A percentile compares a stretch with the other conserved stretches of the same genome.
These are phyloP conservation scores for Datnioides undecimradiatus DNA, from an alignment of 2,113 vertebrate species.

Conservation along the genomic window DNA sequence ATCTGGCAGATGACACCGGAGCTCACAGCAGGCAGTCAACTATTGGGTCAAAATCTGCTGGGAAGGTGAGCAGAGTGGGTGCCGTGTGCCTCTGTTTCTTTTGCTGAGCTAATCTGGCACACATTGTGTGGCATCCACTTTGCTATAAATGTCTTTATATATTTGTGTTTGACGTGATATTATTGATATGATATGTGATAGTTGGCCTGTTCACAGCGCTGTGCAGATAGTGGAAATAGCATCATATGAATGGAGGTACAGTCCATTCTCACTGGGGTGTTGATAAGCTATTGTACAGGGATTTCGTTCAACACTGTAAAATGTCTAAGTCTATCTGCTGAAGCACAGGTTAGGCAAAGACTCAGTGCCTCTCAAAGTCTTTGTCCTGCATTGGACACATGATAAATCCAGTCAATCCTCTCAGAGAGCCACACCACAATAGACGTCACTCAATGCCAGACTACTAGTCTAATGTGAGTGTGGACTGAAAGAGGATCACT, in stretches of 20 bases:
- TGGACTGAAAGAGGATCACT: not conserved
- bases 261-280: not conserved
- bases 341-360: not conserved
- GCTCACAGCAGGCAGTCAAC: not conserved
- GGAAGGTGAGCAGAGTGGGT: not conserved
- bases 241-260: not conserved
- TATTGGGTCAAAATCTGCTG: not conserved
- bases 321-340: not conserved
- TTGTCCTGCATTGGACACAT: not conserved
- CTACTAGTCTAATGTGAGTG: not conserved
- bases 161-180: not conserved
- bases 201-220: not conserved
- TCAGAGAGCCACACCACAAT: too few species aligned
- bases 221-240: not conserved
- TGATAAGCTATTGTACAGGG: not conserved
- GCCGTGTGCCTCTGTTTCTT: not conserved
- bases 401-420: not conserved
- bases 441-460: not conserved
- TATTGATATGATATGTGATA: not conserved
- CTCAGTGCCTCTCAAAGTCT: not conserved
- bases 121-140: not conserved
- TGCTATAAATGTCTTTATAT: not conserved
- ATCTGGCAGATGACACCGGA: too few species aligned
- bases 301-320: conserved; percentile 6
- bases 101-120: not conserved